Evolutionary conservation across 2,113 vertebrate species (phyloP).

Genomic region (Echinops telfairi): DNA sequence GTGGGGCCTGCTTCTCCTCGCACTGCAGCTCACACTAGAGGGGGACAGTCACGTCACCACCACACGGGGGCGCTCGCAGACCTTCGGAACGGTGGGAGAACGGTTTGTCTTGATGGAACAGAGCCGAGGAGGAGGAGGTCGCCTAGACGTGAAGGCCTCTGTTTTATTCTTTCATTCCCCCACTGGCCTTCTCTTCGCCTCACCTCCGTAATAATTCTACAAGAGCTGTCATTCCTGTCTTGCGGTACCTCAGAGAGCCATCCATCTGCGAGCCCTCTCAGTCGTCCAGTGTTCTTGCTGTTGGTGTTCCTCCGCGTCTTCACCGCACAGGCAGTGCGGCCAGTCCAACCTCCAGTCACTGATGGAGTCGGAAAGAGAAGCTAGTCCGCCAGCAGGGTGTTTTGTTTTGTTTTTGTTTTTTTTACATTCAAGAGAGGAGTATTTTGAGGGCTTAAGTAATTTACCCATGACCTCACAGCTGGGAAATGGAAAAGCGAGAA

Average conservation of each 20-base stretch:
- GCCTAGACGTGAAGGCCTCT: neutral
- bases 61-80: neutral
- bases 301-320: slow-evolving; percentile 11
- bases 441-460: neutral
- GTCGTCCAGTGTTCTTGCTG: neutral
- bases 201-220: neutral
- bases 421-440: neutral
- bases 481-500: slow-evolving; percentile 14
- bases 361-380: neutral
- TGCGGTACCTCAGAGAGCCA: neutral
- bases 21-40: neutral
- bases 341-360: neutral
- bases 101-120: neutral
- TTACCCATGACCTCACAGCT: neutral
- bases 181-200: neutral
- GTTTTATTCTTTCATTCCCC: neutral
- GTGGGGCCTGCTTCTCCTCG: neutral
- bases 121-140: neutral
- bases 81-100: neutral
- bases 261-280: neutral
- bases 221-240: neutral
- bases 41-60: neutral
- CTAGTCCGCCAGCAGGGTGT: neutral
- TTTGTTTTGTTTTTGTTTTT: neutral
- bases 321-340: neutral